Evolutionary conservation across 2,888 invertebrate species (phyloP).

Genomic region (Clistopyga incitator): DNA sequence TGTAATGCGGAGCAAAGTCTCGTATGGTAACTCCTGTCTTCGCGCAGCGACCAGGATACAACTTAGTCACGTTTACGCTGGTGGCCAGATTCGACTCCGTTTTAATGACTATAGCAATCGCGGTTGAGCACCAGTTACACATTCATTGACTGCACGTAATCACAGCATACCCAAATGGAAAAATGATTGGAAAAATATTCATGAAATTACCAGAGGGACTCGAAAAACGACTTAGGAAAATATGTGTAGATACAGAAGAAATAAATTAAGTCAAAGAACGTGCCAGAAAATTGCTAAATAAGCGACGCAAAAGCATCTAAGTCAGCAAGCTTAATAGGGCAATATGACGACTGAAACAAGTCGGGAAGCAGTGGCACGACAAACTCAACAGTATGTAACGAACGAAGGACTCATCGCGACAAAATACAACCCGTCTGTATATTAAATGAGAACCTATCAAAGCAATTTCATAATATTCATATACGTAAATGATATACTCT

Average conservation of each 20-base stretch:
- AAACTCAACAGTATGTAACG: constrained; percentile 37
- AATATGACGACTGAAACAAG: constrained; percentile 68
- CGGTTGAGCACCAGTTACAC: background rate
- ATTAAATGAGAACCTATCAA: constrained; percentile 10
- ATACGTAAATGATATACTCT: constrained; percentile 59
- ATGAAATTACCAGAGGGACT: constrained; percentile 21
- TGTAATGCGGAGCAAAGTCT: constrained; percentile 12
- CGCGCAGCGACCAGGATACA: constrained; percentile 24
- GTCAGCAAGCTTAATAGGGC: constrained; percentile 66
- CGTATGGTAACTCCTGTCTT: constrained; percentile 13
- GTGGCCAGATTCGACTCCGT: constrained; percentile 17
- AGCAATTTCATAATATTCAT: constrained; percentile 15
- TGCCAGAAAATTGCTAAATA: background rate
- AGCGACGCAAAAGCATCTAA: constrained; percentile 30
- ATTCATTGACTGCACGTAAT: constrained; percentile 16
- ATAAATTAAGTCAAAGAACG: background rate
- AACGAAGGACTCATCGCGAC: constrained; percentile 36
- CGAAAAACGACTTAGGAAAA: background rate
- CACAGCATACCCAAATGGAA: constrained; percentile 38
- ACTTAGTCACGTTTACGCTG: background rate
- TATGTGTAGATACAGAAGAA: background rate
- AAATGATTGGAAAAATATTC: constrained; percentile 10
- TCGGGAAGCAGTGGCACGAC: constrained; percentile 65
- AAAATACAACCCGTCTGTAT: constrained; percentile 57
- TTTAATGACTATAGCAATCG: background rate